These are phyloP conservation scores for Corythornis vintsioides DNA, from an alignment of 2,113 vertebrate genomes.

Conservation along the genomic window DNA sequence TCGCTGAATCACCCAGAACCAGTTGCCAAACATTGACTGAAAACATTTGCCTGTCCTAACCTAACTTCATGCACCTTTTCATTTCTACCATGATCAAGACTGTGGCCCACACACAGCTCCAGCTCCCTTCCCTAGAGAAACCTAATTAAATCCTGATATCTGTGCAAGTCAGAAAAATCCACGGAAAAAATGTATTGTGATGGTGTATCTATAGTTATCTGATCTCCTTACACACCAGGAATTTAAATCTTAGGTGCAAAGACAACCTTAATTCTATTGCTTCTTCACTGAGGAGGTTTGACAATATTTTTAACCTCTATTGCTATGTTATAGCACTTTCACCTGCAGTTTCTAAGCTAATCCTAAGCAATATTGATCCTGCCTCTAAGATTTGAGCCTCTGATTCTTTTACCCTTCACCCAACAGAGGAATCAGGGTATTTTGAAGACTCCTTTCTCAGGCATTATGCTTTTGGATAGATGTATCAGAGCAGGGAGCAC, in stretches of 20 bases:
- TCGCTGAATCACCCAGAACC: neutral
- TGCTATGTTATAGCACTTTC: neutral
- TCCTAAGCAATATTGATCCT: neutral
- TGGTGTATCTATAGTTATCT: neutral
- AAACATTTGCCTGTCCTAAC: neutral
- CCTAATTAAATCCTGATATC: neutral
- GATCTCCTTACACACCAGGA: neutral
- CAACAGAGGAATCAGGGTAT: neutral
- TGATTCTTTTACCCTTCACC: neutral
- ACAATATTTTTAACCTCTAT: neutral
- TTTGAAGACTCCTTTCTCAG: neutral
- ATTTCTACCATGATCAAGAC: neutral
- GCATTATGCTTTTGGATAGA: neutral
- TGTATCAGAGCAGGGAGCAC: neutral
- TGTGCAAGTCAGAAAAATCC: neutral
- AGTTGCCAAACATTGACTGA: neutral
- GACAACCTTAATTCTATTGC: neutral
- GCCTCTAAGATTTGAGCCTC: neutral
- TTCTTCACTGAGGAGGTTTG: neutral
- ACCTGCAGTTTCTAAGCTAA: neutral
- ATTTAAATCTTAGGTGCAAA: neutral
- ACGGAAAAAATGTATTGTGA: neutral
- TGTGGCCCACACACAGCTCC: neutral
- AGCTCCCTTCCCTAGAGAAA: neutral
- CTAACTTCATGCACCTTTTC: neutral